Percentiles rank a stretch among this genome's conserved stretches.
These are phyloP conservation scores for Limenitis camilla DNA, from an alignment of 2,888 invertebrate genomes.

Conservation along the genomic window DNA sequence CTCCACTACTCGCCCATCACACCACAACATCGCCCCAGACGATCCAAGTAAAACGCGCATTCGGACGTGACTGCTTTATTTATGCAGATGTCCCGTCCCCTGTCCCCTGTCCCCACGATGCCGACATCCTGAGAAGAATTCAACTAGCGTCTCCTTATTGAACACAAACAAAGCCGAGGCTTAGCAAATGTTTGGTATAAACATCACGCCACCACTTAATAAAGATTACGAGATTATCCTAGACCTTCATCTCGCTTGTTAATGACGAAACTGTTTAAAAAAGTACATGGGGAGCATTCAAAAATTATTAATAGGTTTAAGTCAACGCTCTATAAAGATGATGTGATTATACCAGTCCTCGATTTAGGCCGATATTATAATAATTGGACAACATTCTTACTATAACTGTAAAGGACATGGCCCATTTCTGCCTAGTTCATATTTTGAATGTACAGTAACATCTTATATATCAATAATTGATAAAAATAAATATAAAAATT, in stretches of 20 bases:
- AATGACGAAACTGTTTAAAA: not conserved
- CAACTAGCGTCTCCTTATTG: slow-evolving; percentile 52
- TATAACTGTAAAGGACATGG: too few species aligned
- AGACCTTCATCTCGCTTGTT: slow-evolving; percentile 9
- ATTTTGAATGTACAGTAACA: too few species aligned
- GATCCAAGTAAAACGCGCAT: slow-evolving; percentile 56
- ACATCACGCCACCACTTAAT: slow-evolving; percentile 38
- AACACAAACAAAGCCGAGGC: slow-evolving; percentile 32
- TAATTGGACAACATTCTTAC: too few species aligned
- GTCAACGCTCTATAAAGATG: too few species aligned
- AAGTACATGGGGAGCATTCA: too few species aligned
- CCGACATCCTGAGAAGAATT: slow-evolving; percentile 46
- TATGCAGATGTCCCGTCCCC: slow-evolving; percentile 59
- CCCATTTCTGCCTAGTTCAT: too few species aligned
- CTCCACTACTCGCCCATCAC: slow-evolving; percentile 18
- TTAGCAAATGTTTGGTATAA: slow-evolving; percentile 42
- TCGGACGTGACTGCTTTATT: slow-evolving; percentile 66
- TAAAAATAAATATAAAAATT: too few species aligned
- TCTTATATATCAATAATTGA: too few species aligned
- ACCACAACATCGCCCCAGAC: slow-evolving; percentile 30
- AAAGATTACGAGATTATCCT: slow-evolving; percentile 36
- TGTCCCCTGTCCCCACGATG: slow-evolving; percentile 28
- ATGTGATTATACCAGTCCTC: too few species aligned
- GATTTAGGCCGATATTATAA: too few species aligned
- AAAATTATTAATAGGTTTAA: too few species aligned